Percentiles rank a stretch among this genome's conserved stretches.
phyloP scores from a whole-genome alignment of 2,888 invertebrate species.

The Eurois occulta region DNA sequence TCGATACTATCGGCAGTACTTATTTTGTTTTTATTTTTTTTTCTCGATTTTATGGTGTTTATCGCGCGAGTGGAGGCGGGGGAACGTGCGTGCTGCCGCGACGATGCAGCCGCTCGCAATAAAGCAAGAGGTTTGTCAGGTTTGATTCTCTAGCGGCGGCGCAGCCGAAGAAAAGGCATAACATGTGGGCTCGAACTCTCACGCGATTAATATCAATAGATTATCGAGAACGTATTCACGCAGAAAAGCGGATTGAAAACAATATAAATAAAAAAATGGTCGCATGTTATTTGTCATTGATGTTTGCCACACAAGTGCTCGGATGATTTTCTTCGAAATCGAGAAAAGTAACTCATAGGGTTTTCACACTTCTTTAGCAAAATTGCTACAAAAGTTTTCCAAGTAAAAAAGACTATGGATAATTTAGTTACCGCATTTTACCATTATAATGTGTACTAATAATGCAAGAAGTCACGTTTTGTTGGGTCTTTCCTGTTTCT shows the following conservation, averaged over 20 bases:
- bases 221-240: constrained; percentile 52
- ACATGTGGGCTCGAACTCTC: constrained; percentile 62
- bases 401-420: constrained; percentile 16
- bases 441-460: constrained; percentile 12
- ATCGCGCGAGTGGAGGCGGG: constrained; percentile 62
- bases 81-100: constrained; percentile 80
- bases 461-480: constrained; percentile 45
- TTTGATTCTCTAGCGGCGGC: constrained; percentile 60
- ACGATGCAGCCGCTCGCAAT: constrained; percentile 81
- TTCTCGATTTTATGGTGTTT: constrained; percentile 69
- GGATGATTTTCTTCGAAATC: constrained; percentile 39
- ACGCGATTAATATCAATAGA: constrained; percentile 56
- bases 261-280: constrained; percentile 67
- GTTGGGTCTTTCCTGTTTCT: constrained; percentile 44
- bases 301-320: constrained; percentile 48
- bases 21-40: constrained; percentile 66
- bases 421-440: constrained; percentile 10
- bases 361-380: constrained; percentile 33
- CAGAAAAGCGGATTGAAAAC: constrained; percentile 63
- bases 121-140: constrained; percentile 69
- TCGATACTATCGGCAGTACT: constrained; percentile 58
- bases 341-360: constrained; percentile 5
- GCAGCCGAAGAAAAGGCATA: constrained; percentile 71
- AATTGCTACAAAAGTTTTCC: constrained; percentile 35
- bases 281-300: constrained; percentile 48